Conservation (phyloP, 1,140 invertebrate genomes). For the Sitophilus oryzae region DNA sequence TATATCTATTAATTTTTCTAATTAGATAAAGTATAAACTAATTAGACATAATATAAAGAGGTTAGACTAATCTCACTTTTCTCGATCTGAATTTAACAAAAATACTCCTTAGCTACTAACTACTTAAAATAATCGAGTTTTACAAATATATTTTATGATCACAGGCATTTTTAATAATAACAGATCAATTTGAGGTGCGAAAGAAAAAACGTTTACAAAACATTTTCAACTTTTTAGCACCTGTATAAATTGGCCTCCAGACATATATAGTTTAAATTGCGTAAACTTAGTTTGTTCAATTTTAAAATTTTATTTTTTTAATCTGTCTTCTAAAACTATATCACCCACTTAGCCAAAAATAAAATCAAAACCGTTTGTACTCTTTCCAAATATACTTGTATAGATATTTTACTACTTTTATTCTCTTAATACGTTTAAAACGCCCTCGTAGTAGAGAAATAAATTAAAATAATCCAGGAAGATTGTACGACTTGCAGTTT, state of each 20-base stretch:
- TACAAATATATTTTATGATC: constrained; percentile 9
- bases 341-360: neutral
- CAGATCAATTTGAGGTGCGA: constrained; percentile 13
- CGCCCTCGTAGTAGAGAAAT: neutral
- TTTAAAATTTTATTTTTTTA: too few species aligned
- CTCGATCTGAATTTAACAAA: constrained; percentile 10
- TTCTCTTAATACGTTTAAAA: neutral
- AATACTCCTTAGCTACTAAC: constrained; percentile 8
- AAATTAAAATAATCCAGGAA: too few species aligned
- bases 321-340: neutral
- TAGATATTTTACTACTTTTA: neutral
- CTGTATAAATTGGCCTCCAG: neutral
- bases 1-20: neutral
- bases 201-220: neutral
- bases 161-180: constrained; percentile 14
- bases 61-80: constrained; percentile 1
- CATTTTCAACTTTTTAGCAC: neutral
- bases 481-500: too few species aligned
- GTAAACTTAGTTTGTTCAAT: neutral
- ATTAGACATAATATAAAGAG: neutral
- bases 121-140: constrained; percentile 16
- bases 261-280: neutral
- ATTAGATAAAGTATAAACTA: neutral
- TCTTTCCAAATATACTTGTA: constrained; percentile 1
- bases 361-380: neutral